Conservation (phyloP, 1,140 invertebrate species). For the Drosophila asahinai region DNA sequence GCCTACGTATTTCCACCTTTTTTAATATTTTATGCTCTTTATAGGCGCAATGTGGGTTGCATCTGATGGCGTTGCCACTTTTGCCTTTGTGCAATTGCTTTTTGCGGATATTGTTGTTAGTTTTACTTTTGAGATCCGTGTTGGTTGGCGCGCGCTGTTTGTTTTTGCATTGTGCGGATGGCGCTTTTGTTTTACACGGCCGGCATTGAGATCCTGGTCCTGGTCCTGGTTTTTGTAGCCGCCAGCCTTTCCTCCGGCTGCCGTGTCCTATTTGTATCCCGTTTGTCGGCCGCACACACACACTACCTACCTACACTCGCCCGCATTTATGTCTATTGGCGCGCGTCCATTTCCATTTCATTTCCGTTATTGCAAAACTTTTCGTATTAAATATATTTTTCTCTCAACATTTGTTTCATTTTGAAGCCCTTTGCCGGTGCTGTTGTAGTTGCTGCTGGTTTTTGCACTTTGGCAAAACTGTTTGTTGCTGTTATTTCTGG, state of each 20-base stretch:
- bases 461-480: conserved; percentile 79
- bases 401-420: conserved; percentile 73
- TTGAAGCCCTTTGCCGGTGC: conserved; percentile 57
- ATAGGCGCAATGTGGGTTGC: conserved; percentile 23
- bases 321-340: conserved; percentile 83
- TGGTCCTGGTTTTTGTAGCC: conserved; percentile 45
- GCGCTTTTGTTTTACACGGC: conserved; percentile 73
- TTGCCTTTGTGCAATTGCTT: conserved; percentile 79
- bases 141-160: conserved; percentile 33
- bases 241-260: conserved; percentile 33
- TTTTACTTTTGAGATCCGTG: conserved; percentile 73
- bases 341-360: conserved; percentile 83
- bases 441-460: conserved; percentile 49
- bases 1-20: conserved; percentile 31
- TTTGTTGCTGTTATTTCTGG: conserved; percentile 79
- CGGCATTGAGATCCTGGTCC: conserved; percentile 70
- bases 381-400: conserved; percentile 84
- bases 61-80: conserved; percentile 55
- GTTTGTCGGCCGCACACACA: conserved; percentile 41
- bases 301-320: conserved; percentile 46
- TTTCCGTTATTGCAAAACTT: conserved; percentile 83
- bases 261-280: conserved; percentile 82
- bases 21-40: conserved; percentile 55
- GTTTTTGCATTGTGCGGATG: conserved; percentile 68
- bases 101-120: conserved; percentile 82